Conservation (phyloP, 2,113 vertebrate genomes). For the Uropsilus gracilis region DNA sequence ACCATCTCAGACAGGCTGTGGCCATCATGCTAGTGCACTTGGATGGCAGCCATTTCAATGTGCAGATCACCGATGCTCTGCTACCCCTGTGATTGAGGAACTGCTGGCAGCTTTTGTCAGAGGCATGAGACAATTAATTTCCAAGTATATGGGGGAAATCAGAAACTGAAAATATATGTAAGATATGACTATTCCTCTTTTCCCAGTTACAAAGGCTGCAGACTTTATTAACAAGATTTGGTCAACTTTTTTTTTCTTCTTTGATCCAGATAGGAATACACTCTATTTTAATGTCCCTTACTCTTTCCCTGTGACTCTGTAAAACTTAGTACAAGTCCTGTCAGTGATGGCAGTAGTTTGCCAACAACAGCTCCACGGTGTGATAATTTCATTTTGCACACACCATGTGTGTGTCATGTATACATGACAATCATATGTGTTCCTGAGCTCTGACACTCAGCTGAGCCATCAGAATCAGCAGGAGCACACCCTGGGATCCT, state of each 20-base stretch:
- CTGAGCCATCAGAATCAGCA: not conserved
- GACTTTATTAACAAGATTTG: not conserved
- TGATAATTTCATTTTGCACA: too few relatives aligned
- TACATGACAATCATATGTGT: not conserved
- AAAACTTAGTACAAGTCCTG: not conserved
- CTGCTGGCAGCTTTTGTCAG: constrained; percentile 21
- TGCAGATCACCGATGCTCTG: not conserved
- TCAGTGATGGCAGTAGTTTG: not conserved
- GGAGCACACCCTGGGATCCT: not conserved
- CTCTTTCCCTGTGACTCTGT: not conserved
- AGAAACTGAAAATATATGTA: constrained; percentile 35
- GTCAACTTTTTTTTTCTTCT: not conserved
- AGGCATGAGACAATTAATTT: constrained; percentile 46
- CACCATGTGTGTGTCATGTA: not conserved
- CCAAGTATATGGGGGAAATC: constrained; percentile 31
- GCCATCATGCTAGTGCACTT: not conserved
- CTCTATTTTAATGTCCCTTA: not conserved
- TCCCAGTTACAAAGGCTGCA: not conserved
- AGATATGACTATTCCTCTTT: not conserved
- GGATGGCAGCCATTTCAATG: not conserved
- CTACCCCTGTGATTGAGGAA: not conserved
- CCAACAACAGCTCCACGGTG: not conserved
- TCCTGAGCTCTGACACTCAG: not conserved
- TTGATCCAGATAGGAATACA: not conserved
- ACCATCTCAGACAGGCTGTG: not conserved